These are phyloP conservation scores for Nomada ferruginata DNA, from an alignment of 2,888 invertebrate species.

Conservation along the genomic window DNA sequence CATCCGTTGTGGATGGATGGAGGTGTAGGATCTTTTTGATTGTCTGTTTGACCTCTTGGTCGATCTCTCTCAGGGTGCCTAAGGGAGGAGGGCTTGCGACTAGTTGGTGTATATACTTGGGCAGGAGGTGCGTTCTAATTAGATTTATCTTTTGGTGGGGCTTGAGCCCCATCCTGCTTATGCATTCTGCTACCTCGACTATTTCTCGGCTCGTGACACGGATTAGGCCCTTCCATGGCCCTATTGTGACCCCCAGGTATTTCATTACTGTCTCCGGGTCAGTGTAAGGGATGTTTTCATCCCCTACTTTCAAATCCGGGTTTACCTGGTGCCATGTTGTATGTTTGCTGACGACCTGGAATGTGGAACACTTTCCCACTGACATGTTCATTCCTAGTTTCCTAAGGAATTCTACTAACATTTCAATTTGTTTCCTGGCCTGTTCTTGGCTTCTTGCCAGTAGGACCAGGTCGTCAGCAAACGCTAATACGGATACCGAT, in stretches of 20 bases:
- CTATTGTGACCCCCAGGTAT: neutral
- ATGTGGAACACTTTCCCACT: neutral
- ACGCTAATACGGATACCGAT: neutral
- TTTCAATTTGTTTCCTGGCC: neutral
- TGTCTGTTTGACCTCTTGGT: neutral
- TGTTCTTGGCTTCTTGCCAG: neutral
- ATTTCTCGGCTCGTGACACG: neutral
- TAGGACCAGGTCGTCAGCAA: neutral
- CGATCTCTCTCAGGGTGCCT: neutral
- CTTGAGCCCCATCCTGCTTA: neutral
- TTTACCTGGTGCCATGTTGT: neutral
- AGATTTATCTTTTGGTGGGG: neutral
- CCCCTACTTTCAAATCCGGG: neutral
- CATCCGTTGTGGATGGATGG: neutral
- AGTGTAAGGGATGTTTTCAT: neutral
- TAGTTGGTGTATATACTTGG: neutral
- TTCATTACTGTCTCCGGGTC: neutral
- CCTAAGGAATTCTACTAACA: neutral
- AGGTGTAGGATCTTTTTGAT: slow-evolving; percentile 3
- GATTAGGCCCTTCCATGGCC: neutral
- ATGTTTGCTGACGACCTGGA: neutral
- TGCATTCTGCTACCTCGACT: neutral
- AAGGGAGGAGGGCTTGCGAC: neutral
- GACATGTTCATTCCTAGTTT: neutral
- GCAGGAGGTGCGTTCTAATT: neutral